Percentiles rank a stretch among this genome's conserved stretches.
phyloP scores from a whole-genome alignment of 2,113 vertebrate genomes.

The Machaerirhynchus nigripectus region DNA sequence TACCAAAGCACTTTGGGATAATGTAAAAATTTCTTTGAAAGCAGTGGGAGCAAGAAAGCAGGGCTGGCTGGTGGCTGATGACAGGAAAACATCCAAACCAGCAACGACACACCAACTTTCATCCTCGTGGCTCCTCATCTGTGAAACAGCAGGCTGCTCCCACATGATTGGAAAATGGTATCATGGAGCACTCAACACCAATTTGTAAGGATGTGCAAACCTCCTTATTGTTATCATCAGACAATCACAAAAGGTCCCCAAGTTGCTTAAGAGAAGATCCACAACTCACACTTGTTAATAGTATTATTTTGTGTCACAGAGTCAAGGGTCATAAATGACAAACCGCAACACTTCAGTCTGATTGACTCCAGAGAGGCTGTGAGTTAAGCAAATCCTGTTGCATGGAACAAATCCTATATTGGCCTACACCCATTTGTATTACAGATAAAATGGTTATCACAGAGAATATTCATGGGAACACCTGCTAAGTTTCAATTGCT shows the following conservation, averaged over 20 bases:
- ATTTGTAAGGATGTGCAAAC: neutral
- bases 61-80: neutral
- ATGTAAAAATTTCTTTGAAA: neutral
- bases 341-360: neutral
- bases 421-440: too few species aligned
- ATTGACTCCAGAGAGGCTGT: neutral
- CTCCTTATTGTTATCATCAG: accelerated
- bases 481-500: neutral
- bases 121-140: neutral
- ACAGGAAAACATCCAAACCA: neutral
- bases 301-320: neutral
- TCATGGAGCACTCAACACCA: neutral
- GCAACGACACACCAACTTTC: neutral
- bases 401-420: neutral
- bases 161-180: accelerated
- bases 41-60: neutral
- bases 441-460: neutral
- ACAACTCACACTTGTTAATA: neutral
- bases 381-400: neutral
- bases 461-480: neutral
- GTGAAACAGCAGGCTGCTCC: neutral
- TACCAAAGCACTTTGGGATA: neutral
- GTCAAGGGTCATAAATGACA: neutral
- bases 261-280: neutral
- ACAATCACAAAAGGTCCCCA: neutral